A percentile compares a stretch with the other conserved stretches of the same genome.
Evolutionary conservation across 2,888 invertebrate species (phyloP).

Genomic region (Noctua comes): DNA sequence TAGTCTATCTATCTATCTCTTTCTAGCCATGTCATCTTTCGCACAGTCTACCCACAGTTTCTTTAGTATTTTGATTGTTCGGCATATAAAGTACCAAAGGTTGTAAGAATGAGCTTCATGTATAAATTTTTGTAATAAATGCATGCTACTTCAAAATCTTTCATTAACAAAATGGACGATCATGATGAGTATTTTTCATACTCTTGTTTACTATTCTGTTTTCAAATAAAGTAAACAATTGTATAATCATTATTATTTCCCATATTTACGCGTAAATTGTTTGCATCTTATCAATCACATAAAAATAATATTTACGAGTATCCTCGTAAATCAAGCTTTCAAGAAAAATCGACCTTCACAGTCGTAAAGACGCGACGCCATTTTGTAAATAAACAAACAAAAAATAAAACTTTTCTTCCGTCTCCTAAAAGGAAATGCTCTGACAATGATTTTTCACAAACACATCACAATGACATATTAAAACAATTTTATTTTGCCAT

Average conservation of each 20-base stretch:
- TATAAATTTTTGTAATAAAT: neutral
- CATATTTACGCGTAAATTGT: conserved; percentile 21
- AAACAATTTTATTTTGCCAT: conserved; percentile 43
- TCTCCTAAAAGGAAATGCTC: conserved; percentile 47
- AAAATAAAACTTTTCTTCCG: conserved; percentile 31
- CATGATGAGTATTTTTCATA: too few species aligned
- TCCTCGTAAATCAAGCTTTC: conserved; percentile 29
- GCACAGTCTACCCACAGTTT: neutral
- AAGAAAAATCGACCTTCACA: conserved; percentile 36
- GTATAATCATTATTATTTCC: neutral
- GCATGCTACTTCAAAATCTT: neutral
- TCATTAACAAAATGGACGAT: neutral
- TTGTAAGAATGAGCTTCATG: neutral
- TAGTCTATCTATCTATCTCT: too few species aligned
- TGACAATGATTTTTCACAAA: conserved; percentile 42
- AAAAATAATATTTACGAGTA: conserved; percentile 43
- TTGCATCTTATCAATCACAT: conserved; percentile 26
- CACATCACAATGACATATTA: conserved; percentile 27
- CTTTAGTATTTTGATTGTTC: neutral
- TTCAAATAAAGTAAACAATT: conserved; percentile 9
- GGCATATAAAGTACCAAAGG: neutral
- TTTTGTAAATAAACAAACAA: conserved; percentile 47
- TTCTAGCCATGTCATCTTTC: neutral
- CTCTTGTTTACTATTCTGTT: neutral
- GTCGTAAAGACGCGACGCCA: conserved; percentile 21